Conservation (phyloP, 1,140 invertebrate species). For the Holcopasites calliopsidis region DNA sequence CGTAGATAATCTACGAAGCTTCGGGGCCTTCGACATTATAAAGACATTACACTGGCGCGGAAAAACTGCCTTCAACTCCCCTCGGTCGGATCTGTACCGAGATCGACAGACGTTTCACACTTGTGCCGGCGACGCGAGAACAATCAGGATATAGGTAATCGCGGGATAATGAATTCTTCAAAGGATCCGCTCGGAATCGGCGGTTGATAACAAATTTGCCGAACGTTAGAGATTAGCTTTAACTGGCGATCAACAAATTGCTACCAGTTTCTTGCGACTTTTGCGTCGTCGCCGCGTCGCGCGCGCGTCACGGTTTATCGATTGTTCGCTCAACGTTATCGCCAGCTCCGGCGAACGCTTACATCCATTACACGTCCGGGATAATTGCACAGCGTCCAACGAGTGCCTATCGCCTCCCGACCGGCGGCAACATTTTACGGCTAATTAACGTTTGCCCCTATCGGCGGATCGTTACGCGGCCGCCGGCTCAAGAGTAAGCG, state of each 20-base stretch:
- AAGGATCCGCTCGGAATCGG: too few species aligned
- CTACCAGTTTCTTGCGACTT: slow-evolving; percentile 52
- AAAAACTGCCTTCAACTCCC: background rate
- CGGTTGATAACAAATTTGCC: background rate
- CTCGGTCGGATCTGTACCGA: background rate
- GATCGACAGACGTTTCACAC: background rate
- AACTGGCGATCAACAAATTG: slow-evolving; percentile 37
- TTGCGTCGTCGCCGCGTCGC: slow-evolving; percentile 21
- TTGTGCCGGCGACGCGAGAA: background rate
- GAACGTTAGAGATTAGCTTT: background rate
- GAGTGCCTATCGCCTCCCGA: slow-evolving; percentile 7
- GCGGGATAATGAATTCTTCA: too few species aligned
- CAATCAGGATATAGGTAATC: too few species aligned
- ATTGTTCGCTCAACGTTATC: slow-evolving; percentile 32
- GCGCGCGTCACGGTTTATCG: slow-evolving; percentile 24
- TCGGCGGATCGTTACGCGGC: slow-evolving; percentile 44
- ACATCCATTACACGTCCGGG: slow-evolving; percentile 51
- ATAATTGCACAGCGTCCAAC: slow-evolving; percentile 50
- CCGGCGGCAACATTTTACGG: slow-evolving; percentile 48
- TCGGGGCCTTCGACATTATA: slow-evolving; percentile 22
- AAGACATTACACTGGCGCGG: background rate
- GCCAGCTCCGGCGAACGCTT: slow-evolving; percentile 33
- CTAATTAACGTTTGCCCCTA: slow-evolving; percentile 62
- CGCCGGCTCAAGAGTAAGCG: background rate
- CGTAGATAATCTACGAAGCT: slow-evolving; percentile 46